These are phyloP conservation scores for Mythimna ferrago DNA, from an alignment of 2,888 invertebrate species.

Conservation along the genomic window DNA sequence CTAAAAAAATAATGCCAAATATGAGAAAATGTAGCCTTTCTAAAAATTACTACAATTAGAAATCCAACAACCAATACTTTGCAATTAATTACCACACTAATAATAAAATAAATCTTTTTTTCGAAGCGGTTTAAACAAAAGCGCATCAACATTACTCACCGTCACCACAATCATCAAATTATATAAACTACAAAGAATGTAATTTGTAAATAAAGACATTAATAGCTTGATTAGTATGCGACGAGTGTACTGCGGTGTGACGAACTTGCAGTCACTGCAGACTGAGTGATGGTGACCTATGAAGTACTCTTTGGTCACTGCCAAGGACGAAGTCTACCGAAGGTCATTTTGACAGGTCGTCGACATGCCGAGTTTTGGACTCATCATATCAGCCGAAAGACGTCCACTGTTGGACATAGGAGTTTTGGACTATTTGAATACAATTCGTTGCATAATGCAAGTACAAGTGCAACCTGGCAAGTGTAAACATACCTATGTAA, in stretches of 20 bases:
- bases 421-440: background rate
- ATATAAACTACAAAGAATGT: conserved; percentile 7
- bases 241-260: background rate
- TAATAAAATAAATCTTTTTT: no score
- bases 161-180: background rate
- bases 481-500: no score
- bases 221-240: conserved; percentile 35
- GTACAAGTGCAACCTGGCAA: no score
- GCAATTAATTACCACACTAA: no score
- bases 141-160: conserved; percentile 6
- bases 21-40: no score
- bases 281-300: background rate
- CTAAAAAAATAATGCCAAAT: no score
- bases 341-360: conserved; percentile 5
- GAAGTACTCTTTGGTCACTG: background rate
- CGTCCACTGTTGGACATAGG: no score
- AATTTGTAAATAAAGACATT: background rate
- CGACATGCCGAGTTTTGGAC: background rate
- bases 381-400: no score
- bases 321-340: conserved; percentile 21
- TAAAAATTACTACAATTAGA: no score
- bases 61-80: no score
- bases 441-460: background rate
- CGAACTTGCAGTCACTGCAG: conserved; percentile 17
- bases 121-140: conserved; percentile 5